Conservation (phyloP, 2,113 vertebrate genomes). For the Coryphaenoides rupestris region DNA sequence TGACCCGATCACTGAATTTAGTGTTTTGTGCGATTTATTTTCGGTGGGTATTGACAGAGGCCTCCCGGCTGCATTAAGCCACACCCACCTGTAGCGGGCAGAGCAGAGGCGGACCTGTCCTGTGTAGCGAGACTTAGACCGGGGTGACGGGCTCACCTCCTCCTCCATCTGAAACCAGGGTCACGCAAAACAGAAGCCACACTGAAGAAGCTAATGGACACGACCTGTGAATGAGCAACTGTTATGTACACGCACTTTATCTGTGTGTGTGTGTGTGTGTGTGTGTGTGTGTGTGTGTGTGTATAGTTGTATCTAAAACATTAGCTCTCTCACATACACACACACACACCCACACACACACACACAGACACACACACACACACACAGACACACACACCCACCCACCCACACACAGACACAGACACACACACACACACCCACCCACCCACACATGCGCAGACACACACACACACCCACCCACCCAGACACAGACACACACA, state of each 20-base stretch:
- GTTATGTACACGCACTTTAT: no score
- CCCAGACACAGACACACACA: constrained; percentile 6
- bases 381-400: constrained; percentile 5
- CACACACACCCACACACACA: neutral
- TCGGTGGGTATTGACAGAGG: no score
- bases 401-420: neutral
- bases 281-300: no score
- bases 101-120: constrained; percentile 96
- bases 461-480: neutral
- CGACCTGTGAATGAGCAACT: no score
- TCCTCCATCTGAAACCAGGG: constrained; percentile 83
- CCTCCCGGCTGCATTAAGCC: neutral
- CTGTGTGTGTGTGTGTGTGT: no score
- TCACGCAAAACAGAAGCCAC: no score
- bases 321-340: neutral
- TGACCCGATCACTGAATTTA: no score
- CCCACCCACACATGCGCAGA: neutral
- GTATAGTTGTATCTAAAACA: no score
- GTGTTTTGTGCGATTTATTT: no score
- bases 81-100: constrained; percentile 91
- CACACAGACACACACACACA: neutral
- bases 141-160: constrained; percentile 80
- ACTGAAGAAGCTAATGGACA: no score
- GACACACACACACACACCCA: neutral
- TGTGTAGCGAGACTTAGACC: constrained; percentile 88